Conservation (phyloP, 2,113 vertebrate genomes). For the Speoplatyrhinus poulsoni region DNA sequence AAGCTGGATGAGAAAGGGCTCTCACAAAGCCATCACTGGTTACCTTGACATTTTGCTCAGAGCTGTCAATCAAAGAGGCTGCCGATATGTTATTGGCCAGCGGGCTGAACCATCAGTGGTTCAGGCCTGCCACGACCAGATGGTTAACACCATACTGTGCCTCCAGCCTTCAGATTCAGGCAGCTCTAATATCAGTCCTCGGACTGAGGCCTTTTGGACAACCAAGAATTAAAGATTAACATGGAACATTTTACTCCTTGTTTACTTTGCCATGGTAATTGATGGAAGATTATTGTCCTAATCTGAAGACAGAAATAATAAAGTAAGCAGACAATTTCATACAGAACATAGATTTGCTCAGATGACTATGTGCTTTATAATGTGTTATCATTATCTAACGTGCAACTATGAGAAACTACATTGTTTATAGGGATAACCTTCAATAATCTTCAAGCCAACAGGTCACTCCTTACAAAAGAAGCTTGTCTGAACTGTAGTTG, state of each 20-base stretch:
- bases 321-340: neutral
- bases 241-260: neutral
- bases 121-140: constrained; percentile 47
- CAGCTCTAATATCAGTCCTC: constrained; percentile 57
- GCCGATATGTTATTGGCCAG: constrained; percentile 49
- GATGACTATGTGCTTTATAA: neutral
- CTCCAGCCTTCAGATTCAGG: constrained; percentile 34
- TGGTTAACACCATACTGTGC: constrained; percentile 59
- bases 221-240: constrained; percentile 44
- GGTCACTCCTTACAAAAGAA: neutral
- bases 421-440: neutral
- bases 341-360: neutral
- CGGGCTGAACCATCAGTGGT: constrained; percentile 33
- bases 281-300: constrained; percentile 9
- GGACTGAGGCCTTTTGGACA: constrained; percentile 47
- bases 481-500: neutral
- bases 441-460: neutral
- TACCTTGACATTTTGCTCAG: constrained; percentile 36
- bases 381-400: no score
- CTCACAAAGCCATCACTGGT: constrained; percentile 41
- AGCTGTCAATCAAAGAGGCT: constrained; percentile 50
- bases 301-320: neutral
- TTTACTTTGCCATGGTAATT: neutral
- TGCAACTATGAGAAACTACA: no score
- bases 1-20: constrained; percentile 12